These are phyloP conservation scores for Girardinichthys multiradiatus DNA, from an alignment of 2,113 vertebrate species.

Conservation along the genomic window DNA sequence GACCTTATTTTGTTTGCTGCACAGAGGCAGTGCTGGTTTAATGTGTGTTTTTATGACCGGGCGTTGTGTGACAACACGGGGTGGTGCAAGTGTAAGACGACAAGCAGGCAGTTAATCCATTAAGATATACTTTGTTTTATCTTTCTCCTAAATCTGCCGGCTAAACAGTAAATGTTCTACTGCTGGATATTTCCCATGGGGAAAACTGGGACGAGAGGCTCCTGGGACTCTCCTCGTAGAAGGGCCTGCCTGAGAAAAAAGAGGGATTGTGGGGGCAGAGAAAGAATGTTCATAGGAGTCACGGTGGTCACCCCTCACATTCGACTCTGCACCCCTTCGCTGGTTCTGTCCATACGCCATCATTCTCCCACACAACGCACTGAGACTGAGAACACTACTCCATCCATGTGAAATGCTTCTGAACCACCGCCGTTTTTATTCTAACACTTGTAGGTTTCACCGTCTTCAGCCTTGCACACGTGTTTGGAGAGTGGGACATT, in stretches of 20 bases:
- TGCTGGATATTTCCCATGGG: slow-evolving; percentile 78
- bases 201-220: slow-evolving; percentile 73
- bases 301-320: slow-evolving; percentile 62
- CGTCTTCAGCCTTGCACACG: neutral
- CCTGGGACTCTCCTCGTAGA: slow-evolving; percentile 62
- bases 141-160: slow-evolving; percentile 47
- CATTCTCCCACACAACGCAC: slow-evolving; percentile 25
- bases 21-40: slow-evolving; percentile 63
- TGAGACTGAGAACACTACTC: slow-evolving; percentile 9
- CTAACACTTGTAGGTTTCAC: slow-evolving; percentile 20
- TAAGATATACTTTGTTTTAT: no score
- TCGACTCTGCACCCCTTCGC: slow-evolving; percentile 48
- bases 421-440: slow-evolving; percentile 20
- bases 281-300: slow-evolving; percentile 70
- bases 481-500: slow-evolving; percentile 12
- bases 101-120: slow-evolving; percentile 52
- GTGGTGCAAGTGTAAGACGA: slow-evolving; percentile 46
- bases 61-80: slow-evolving; percentile 36
- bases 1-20: slow-evolving; percentile 32
- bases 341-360: slow-evolving; percentile 51
- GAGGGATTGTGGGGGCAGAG: slow-evolving; percentile 31
- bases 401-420: slow-evolving; percentile 42
- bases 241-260: slow-evolving; percentile 67
- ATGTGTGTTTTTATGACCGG: slow-evolving; percentile 1
- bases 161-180: slow-evolving; percentile 72